Conservation (phyloP, 2,797 vertebrate species). For the Amazona ochrocephala region DNA sequence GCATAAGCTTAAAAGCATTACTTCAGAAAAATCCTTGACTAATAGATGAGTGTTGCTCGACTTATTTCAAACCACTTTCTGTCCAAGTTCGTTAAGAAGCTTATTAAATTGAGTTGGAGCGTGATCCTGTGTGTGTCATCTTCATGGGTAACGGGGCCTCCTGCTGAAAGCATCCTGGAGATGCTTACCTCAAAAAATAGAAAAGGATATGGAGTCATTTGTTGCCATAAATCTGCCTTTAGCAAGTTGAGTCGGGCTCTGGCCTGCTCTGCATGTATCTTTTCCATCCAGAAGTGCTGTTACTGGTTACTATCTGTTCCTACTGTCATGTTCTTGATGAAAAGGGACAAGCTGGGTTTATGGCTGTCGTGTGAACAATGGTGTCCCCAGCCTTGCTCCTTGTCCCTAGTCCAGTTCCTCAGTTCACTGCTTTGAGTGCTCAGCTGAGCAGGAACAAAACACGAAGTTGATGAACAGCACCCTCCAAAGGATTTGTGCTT, state of each 20-base stretch:
- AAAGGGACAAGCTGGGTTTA: background rate
- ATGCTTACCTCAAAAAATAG: background rate
- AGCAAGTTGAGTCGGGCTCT: background rate
- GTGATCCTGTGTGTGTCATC: slow-evolving; percentile 33
- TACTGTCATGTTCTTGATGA: background rate
- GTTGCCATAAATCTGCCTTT: background rate
- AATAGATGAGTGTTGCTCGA: slow-evolving; percentile 27
- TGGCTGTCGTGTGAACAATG: background rate
- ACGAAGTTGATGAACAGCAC: background rate
- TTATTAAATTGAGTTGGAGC: slow-evolving; percentile 63
- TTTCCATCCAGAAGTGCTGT: background rate
- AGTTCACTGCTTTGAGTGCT: accelerated
- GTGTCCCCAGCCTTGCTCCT: background rate
- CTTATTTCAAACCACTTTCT: slow-evolving; percentile 44
- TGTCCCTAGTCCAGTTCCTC: background rate
- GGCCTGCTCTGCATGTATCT: background rate
- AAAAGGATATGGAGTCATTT: background rate
- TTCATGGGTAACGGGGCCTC: background rate
- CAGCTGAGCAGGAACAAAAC: background rate
- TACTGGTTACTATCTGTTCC: background rate
- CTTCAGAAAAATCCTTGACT: slow-evolving; percentile 44
- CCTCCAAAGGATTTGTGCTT: background rate
- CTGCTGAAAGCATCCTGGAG: background rate
- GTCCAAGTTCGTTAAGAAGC: slow-evolving; percentile 25
- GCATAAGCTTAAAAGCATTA: slow-evolving; percentile 59